Base-by-base conservation (phyloP, 1,140 invertebrate genomes). In the Palaemon carinicauda region DNA sequence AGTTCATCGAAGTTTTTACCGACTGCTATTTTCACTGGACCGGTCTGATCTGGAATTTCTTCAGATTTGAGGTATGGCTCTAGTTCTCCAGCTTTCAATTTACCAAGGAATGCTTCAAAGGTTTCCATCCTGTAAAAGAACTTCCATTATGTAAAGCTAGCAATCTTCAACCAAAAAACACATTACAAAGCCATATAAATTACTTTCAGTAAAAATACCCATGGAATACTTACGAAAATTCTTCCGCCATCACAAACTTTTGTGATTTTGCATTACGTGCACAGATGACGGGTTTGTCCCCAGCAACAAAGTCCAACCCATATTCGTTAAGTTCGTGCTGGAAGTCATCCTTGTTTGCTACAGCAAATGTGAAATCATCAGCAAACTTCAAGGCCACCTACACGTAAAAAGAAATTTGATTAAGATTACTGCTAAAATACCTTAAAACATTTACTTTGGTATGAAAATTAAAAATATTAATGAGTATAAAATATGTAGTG, bases 21-120 rank as follows among this genome's bases (percentile, higher is more conserved):
- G 19, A 99, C 98, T 29, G 97, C 97, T 83, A 98, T 94, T 91
- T 96, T 98, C 0, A 99, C 97, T 1, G 94, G 95, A 90, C 94
- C 94, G 89, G 98, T 97, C 56, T 94, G 94, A 78, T 96, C 96
- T 4, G 98, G 98, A 60, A 99, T 92, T 1, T 96, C 92, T 91
- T 99, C 98, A 33, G 98, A 99, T 92, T 99, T 99, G 60, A 99
- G 91, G 92, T 97, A 99, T 0, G 98, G 95, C 90, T 98, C 96
- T 79, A 99, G 91, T 90, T 96, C 95, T 52, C 94, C 96, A 82
- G 94, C 95, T 85, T 96, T 92, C 5, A 99, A 92, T 90, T 98
- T 95, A 82, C 96, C 95, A 7, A 98, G 92, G 94, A 99, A 99
- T n/a, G 93, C 91, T 90, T 97, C 94, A 84, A 99, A 95, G 86